phyloP scores from a whole-genome alignment of 2,888 invertebrate genomes.

The Argynnis bischoffii region DNA sequence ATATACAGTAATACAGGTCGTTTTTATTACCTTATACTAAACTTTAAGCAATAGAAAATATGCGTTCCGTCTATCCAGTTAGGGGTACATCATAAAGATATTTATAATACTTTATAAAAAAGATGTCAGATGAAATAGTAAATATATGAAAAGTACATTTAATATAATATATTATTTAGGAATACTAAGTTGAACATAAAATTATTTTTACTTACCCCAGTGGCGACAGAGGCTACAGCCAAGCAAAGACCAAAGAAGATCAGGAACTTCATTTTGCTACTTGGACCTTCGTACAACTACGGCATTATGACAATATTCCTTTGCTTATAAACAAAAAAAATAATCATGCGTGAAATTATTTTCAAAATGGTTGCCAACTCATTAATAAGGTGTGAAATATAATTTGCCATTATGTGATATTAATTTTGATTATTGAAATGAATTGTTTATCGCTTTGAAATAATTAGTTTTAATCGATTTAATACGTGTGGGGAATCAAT shows the following conservation, averaged over 20 bases:
- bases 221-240: constrained; percentile 29
- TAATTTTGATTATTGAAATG: neutral
- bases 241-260: constrained; percentile 32
- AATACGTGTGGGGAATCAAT: neutral
- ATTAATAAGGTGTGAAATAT: constrained; percentile 26
- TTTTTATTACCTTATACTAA: too few relatives aligned
- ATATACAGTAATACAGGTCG: too few relatives aligned
- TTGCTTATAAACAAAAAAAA: constrained; percentile 25
- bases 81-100: neutral
- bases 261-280: constrained; percentile 34
- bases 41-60: too few relatives aligned
- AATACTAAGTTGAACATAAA: neutral
- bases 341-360: constrained; percentile 26
- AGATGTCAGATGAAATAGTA: too few relatives aligned
- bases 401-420: constrained; percentile 6
- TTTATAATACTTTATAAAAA: too few relatives aligned
- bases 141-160: too few relatives aligned
- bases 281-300: constrained; percentile 27
- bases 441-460: neutral
- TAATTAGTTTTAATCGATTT: constrained; percentile 11
- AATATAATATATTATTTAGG: neutral
- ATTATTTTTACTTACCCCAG: constrained; percentile 29
- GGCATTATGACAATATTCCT: neutral
- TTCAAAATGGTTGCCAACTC: constrained; percentile 25
- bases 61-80: too few relatives aligned